Evolutionary conservation across 2,797 vertebrate species (phyloP).

Genomic region (Paguma larvata): DNA sequence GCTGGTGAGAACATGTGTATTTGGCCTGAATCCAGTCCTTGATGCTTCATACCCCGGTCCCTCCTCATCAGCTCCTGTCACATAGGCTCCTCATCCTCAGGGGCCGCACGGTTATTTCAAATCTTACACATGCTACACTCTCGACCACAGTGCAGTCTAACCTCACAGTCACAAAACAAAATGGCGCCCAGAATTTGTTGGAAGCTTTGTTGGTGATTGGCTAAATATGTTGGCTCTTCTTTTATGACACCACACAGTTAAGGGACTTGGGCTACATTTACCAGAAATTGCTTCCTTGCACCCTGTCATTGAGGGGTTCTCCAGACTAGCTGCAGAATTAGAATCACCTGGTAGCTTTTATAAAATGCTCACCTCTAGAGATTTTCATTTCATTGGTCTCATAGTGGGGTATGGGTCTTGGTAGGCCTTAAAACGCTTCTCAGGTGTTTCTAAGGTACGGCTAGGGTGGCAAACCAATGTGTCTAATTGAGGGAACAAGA

Average conservation of each 20-base stretch:
- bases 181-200: neutral
- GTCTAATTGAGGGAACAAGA: slow-evolving; percentile 3
- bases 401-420: neutral
- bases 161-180: neutral
- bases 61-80: neutral
- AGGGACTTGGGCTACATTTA: neutral
- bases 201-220: neutral
- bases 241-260: neutral
- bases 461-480: neutral
- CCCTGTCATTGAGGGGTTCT: neutral
- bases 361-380: neutral
- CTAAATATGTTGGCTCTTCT: neutral
- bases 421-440: neutral
- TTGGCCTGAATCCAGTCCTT: neutral
- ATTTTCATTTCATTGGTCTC: neutral
- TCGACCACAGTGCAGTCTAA: neutral
- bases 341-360: neutral
- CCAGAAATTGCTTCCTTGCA: neutral
- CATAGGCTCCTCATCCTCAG: neutral
- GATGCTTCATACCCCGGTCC: neutral
- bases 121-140: neutral
- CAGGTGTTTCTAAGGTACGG: neutral
- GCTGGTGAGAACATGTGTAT: neutral
- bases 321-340: neutral
- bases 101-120: neutral